Evolutionary conservation across 2,113 vertebrate genomes (phyloP).

Genomic region (Etheostoma cragini): DNA sequence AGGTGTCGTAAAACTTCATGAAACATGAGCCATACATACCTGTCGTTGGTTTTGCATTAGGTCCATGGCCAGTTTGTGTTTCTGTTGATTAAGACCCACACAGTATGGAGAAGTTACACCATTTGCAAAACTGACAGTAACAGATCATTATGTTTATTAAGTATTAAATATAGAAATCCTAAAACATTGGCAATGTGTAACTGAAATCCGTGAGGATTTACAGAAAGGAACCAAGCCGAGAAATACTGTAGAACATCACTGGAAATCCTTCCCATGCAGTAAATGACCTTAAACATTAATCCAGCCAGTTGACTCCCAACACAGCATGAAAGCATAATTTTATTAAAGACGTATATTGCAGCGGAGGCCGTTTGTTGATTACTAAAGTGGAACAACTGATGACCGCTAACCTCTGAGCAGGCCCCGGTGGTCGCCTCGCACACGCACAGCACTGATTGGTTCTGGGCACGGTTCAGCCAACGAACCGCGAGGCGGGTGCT

Average conservation of each 20-base stretch:
- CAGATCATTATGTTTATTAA: conserved; percentile 11
- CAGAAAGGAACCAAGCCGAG: conserved; percentile 12
- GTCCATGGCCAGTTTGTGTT: conserved; percentile 84
- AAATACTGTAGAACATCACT: conserved; percentile 43
- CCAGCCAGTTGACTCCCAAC: conserved; percentile 48
- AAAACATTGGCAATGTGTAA: background rate
- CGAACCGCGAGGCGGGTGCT: conserved; percentile 84
- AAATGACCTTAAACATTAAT: conserved; percentile 69
- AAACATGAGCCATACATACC: conserved; percentile 65
- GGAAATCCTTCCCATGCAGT: conserved; percentile 55
- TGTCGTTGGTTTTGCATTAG: conserved; percentile 83
- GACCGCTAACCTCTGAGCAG: conserved; percentile 85
- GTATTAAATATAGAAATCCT: conserved; percentile 24
- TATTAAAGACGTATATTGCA: conserved; percentile 42
- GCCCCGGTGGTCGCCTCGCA: conserved; percentile 88
- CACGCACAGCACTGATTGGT: conserved; percentile 85
- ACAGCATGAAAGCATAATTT: conserved; percentile 46
- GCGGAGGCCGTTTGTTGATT: conserved; percentile 32
- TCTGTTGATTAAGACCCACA: conserved; percentile 73
- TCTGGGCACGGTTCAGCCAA: conserved; percentile 88
- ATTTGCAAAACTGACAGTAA: background rate
- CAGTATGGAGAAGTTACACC: background rate
- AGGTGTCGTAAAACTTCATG: background rate
- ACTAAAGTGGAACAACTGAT: conserved; percentile 51
- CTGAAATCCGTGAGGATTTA: conserved; percentile 34